Evolutionary conservation across 2,113 vertebrate species (phyloP).

Genomic region (Anser brachyrhynchus): DNA sequence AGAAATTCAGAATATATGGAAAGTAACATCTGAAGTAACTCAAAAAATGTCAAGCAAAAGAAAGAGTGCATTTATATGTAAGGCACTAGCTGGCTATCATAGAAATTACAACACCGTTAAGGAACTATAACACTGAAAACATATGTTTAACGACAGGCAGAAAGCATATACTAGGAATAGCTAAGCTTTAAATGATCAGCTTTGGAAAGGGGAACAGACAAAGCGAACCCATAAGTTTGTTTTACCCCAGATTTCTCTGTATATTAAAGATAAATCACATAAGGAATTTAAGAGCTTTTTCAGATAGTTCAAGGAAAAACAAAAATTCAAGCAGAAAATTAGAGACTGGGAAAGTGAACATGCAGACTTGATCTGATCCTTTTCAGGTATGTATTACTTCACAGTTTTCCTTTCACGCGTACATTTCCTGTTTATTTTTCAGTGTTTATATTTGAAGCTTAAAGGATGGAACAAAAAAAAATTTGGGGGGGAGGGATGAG

Average conservation of each 20-base stretch:
- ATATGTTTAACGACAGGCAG: background rate
- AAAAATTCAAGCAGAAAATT: background rate
- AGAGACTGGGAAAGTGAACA: background rate
- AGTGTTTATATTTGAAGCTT: background rate
- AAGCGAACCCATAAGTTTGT: background rate
- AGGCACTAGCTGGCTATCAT: background rate
- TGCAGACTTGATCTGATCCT: background rate
- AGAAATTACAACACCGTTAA: background rate
- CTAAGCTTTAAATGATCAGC: background rate
- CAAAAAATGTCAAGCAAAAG: background rate
- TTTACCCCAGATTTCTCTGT: background rate
- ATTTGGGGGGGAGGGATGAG: background rate
- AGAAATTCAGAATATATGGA: background rate
- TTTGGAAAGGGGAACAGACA: background rate
- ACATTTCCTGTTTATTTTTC: background rate
- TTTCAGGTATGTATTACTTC: background rate
- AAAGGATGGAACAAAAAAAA: background rate
- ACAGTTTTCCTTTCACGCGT: background rate
- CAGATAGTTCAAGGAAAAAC: background rate
- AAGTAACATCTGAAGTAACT: background rate
- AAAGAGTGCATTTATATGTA: background rate
- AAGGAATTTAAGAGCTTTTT: background rate
- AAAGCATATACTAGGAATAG: background rate
- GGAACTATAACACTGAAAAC: background rate
- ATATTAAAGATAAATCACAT: background rate